Percentiles rank a stretch among this genome's conserved stretches.
These are phyloP conservation scores for Coronaproctus castanopsis DNA, from an alignment of 2,888 invertebrate genomes.

Conservation along the genomic window DNA sequence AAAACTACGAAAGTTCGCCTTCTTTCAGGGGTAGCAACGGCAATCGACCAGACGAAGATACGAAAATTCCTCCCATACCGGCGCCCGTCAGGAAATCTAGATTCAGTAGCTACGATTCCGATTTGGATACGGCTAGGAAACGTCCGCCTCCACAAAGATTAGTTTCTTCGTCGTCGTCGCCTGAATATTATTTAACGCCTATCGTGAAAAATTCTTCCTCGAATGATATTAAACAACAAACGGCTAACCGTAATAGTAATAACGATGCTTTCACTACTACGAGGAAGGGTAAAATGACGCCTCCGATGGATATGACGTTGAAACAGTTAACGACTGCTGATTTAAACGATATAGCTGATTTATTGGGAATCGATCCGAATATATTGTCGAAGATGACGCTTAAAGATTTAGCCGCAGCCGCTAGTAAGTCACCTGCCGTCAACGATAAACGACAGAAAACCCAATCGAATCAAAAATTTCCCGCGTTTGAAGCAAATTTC, in stretches of 20 bases:
- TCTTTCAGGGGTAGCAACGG: slow-evolving; percentile 22
- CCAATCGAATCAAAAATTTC: slow-evolving; percentile 18
- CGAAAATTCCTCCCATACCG: slow-evolving; percentile 37
- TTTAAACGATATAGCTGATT: slow-evolving; percentile 54
- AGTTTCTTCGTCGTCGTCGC: slow-evolving; percentile 11
- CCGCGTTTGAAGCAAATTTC: slow-evolving; percentile 33
- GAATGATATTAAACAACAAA: slow-evolving; percentile 2
- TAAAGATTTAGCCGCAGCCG: slow-evolving; percentile 62
- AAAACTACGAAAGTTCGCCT: slow-evolving; percentile 30
- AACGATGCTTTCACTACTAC: neutral
- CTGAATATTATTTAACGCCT: slow-evolving; percentile 39
- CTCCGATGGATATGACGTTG: slow-evolving; percentile 50
- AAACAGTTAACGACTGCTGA: slow-evolving; percentile 63
- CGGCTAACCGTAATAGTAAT: neutral
- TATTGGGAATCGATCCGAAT: slow-evolving; percentile 52
- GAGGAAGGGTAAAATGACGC: slow-evolving; percentile 17
- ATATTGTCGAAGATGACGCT: slow-evolving; percentile 68
- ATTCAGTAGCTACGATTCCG: slow-evolving; percentile 27
- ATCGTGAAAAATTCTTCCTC: slow-evolving; percentile 26
- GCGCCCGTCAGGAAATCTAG: slow-evolving; percentile 36
- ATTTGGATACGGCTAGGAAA: slow-evolving; percentile 25
- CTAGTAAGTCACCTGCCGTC: slow-evolving; percentile 30
- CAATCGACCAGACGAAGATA: slow-evolving; percentile 13
- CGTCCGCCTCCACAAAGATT: slow-evolving; percentile 24
- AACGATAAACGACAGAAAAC: slow-evolving; percentile 22